phyloP scores from a whole-genome alignment of 2,113 vertebrate species.

The Poeciliopsis occidentalis region DNA sequence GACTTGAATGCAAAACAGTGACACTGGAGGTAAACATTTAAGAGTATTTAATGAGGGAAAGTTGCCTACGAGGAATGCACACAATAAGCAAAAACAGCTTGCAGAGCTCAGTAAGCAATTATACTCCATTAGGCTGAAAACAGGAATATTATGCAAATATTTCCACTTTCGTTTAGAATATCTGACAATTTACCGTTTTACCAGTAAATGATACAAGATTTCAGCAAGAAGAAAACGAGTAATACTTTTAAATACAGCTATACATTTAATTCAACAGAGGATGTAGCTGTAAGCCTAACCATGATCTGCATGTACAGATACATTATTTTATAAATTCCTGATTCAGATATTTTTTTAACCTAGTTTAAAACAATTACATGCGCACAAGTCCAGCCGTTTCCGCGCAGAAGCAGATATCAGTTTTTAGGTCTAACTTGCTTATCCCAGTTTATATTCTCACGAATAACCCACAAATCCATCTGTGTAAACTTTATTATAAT shows the following conservation, averaged over 20 bases:
- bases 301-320: not conserved
- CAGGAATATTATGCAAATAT: not conserved
- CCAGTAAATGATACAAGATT: not conserved
- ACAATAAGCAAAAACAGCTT: not conserved
- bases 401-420: not conserved
- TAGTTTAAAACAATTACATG: too few relatives aligned
- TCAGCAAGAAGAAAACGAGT: not conserved
- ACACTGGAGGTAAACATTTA: constrained; percentile 2
- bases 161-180: not conserved
- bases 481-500: not conserved
- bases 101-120: not conserved
- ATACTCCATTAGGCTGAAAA: not conserved
- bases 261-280: not conserved
- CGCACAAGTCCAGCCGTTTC: not conserved
- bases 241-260: too few relatives aligned
- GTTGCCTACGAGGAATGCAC: not conserved
- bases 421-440: too few relatives aligned
- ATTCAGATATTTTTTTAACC: not conserved
- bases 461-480: not conserved
- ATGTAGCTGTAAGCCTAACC: not conserved
- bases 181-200: not conserved
- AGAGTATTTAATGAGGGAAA: constrained; percentile 5
- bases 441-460: too few relatives aligned
- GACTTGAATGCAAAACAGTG: constrained; percentile 36
- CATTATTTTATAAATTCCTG: not conserved